Evolutionary conservation across 1,140 invertebrate species (phyloP).

Genomic region (Paraescarpia echinospica): DNA sequence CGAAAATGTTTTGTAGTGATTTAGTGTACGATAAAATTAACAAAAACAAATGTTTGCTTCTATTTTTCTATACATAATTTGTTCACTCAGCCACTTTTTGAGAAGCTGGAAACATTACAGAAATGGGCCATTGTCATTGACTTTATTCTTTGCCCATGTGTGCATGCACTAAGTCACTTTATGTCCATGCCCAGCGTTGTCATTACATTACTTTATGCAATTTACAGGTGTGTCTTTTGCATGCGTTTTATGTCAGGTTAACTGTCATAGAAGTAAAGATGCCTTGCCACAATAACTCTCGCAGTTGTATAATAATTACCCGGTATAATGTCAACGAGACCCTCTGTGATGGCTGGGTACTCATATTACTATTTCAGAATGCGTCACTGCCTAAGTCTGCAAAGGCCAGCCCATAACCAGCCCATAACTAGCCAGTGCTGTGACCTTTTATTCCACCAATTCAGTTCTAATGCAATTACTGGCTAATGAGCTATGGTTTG

Average conservation of each 20-base stretch:
- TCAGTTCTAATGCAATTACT: background rate
- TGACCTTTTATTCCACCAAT: background rate
- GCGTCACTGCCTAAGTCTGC: too few species aligned
- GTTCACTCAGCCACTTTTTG: too few species aligned
- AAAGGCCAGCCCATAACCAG: background rate
- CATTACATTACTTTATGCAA: background rate
- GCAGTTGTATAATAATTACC: too few species aligned
- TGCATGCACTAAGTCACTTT: background rate
- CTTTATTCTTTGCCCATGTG: too few species aligned
- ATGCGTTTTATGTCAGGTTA: background rate
- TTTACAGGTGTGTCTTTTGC: background rate
- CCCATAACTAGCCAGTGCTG: too few species aligned
- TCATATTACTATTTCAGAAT: background rate
- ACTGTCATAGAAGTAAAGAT: background rate
- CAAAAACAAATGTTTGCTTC: too few species aligned
- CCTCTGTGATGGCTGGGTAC: background rate
- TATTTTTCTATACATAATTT: too few species aligned
- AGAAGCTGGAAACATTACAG: background rate
- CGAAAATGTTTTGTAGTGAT: too few species aligned
- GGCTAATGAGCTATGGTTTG: background rate
- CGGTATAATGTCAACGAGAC: background rate
- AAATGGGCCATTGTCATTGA: too few species aligned
- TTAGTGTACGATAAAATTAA: too few species aligned
- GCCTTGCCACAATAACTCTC: background rate
- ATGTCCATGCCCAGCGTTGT: background rate